phyloP scores from a whole-genome alignment of 2,888 invertebrate species.

The Orgyia antiqua region DNA sequence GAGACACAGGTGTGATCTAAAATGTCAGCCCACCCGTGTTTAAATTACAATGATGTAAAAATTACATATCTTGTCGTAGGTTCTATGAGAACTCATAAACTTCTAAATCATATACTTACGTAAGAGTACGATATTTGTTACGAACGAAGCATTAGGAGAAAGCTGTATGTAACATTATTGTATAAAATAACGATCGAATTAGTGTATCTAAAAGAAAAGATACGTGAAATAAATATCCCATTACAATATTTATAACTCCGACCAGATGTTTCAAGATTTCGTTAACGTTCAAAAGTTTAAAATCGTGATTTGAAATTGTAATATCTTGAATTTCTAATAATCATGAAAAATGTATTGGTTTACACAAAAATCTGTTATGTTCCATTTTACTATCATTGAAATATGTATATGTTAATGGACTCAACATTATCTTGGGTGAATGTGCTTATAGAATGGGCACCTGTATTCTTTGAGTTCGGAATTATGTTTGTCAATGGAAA shows the following conservation, averaged over 20 bases:
- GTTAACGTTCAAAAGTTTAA: constrained; percentile 3
- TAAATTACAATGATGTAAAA: too few relatives aligned
- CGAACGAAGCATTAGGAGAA: not conserved
- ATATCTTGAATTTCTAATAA: constrained; percentile 14
- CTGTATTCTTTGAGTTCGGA: constrained; percentile 21
- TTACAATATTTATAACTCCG: constrained; percentile 18
- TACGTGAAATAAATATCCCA: constrained; percentile 4
- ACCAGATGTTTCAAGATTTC: constrained; percentile 22
- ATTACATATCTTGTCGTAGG: too few relatives aligned
- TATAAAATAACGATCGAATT: constrained; percentile 1
- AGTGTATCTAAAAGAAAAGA: constrained; percentile 4
- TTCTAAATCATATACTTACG: too few relatives aligned
- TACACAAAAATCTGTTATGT: constrained; percentile 19
- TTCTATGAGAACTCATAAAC: too few relatives aligned
- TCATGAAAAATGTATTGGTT: constrained; percentile 18
- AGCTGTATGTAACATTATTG: too few relatives aligned
- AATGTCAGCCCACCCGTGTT: too few relatives aligned
- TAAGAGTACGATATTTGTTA: too few relatives aligned
- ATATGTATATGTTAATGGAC: constrained; percentile 23
- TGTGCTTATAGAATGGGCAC: constrained; percentile 19
- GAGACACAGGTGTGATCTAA: too few relatives aligned
- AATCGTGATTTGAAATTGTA: constrained; percentile 5
- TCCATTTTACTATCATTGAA: constrained; percentile 19
- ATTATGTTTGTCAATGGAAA: constrained; percentile 11
- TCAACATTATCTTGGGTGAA: constrained; percentile 22